Base-by-base conservation (phyloP, 2,797 vertebrate genomes). In the Decapterus maruadsi region DNA sequence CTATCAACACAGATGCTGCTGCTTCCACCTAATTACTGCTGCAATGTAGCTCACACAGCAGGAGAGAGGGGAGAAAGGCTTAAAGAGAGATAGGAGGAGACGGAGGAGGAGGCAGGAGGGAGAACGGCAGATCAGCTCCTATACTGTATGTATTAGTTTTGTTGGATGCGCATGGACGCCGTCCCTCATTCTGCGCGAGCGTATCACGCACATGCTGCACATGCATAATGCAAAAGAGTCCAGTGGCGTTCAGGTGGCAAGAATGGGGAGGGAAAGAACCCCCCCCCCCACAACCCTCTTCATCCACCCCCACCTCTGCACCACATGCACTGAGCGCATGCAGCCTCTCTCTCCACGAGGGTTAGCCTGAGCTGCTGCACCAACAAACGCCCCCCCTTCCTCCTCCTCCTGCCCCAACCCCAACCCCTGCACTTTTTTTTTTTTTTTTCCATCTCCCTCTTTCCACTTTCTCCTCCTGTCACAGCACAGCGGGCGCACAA, bases 161-260 rank as follows among this genome's bases (percentile, higher is more conserved):
- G 72, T 61, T 29, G 55, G 75, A 31, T 36, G 19, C 64, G 59
- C 71, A 71, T 34, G 60, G 72, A 11, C 4, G 62, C 69, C 26
- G 58, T 38, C 63, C 40, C 38, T 72, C 10, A 26, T 31, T 65
- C 72, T 77, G 68, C 22, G 54, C 34, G 50, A 78, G 63, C 34
- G 60, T 66, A 63, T 17, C 34, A 71, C 45, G 36, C 82, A 82
- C 78, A 86, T 64, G 83, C 68, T 77, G 71, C 56, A 43, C 81
- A 92, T 90, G 65, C 79, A 92, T 91, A 81, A 92, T 91, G 84
- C 86, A 92, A 29, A 78, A 81, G 66, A 51, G 54, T 59, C 66
- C 64, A 16, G 66, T 58, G 64, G 81, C 20, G n/a, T 68, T 81
- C 73, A 85, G 84, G 78, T 89, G 89, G 81, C 82, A 78, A 40